A percentile compares a stretch with the other conserved stretches of the same genome.
These are phyloP conservation scores for Peucedramus taeniatus DNA, from an alignment of 2,113 vertebrate species.

Conservation along the genomic window DNA sequence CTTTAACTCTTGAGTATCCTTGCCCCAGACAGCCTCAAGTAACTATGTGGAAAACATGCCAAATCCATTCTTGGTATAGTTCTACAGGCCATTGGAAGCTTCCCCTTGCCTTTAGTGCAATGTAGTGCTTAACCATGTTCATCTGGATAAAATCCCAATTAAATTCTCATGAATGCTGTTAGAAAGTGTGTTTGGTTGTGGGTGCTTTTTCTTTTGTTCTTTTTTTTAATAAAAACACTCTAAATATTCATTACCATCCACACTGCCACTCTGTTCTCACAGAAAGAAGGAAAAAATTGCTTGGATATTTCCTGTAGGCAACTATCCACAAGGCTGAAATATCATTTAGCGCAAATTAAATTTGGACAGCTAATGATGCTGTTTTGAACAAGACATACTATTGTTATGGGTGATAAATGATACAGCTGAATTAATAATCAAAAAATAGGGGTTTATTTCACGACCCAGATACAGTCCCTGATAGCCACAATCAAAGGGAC, in stretches of 20 bases:
- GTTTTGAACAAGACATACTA: background rate
- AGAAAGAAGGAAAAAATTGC: background rate
- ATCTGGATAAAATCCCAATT: background rate
- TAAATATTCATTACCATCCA: constrained; percentile 13
- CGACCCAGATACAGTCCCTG: too few relatives aligned
- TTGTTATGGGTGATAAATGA: too few relatives aligned
- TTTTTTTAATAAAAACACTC: background rate
- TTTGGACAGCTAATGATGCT: background rate
- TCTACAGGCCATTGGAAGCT: background rate
- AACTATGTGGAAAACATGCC: background rate
- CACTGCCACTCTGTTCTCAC: rapidly evolving
- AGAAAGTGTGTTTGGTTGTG: background rate
- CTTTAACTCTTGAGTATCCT: background rate
- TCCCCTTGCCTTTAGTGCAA: background rate
- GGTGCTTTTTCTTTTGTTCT: background rate
- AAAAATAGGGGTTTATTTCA: too few relatives aligned
- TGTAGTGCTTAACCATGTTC: background rate
- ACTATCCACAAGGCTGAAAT: background rate
- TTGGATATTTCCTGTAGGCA: background rate
- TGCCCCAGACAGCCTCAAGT: background rate
- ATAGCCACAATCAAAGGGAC: too few relatives aligned
- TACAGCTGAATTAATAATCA: too few relatives aligned
- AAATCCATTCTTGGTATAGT: background rate
- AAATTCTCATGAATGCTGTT: background rate
- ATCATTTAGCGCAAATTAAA: background rate